Percentiles rank a stretch among this genome's conserved stretches.
These are phyloP conservation scores for Antennarius maculatus DNA, from an alignment of 2,797 vertebrate species.

Conservation along the genomic window DNA sequence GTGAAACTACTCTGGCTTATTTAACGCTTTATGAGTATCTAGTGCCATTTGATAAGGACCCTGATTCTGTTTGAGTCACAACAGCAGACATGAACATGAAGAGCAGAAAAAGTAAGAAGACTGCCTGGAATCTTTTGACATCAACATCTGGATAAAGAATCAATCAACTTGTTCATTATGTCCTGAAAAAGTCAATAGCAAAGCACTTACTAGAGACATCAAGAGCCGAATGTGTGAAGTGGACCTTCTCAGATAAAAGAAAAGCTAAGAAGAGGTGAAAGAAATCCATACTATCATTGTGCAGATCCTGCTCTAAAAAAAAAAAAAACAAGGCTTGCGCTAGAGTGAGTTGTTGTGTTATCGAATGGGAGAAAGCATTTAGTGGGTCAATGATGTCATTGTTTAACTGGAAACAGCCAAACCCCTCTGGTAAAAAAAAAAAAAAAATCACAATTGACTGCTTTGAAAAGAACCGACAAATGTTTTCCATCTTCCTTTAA, in stretches of 20 bases:
- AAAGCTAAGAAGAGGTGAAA: slow-evolving; percentile 51
- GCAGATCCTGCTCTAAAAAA: slow-evolving; percentile 43
- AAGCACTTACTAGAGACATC: slow-evolving; percentile 81
- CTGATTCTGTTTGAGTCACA: slow-evolving; percentile 33
- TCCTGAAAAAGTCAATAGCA: slow-evolving; percentile 11
- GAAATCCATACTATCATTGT: slow-evolving; percentile 68
- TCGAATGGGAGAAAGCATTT: slow-evolving; percentile 50
- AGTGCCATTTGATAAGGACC: slow-evolving; percentile 31
- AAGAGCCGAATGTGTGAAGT: slow-evolving; percentile 47
- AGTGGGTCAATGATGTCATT: slow-evolving; percentile 77
- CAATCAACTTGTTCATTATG: slow-evolving; percentile 27
- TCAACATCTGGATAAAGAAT: slow-evolving; percentile 11
- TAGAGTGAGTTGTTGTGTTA: slow-evolving; percentile 42
- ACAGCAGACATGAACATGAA: slow-evolving; percentile 63
- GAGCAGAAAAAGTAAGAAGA: slow-evolving; percentile 45
- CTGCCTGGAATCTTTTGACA: slow-evolving; percentile 24
- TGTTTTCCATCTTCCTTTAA: not conserved
- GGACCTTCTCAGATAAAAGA: slow-evolving; percentile 55
- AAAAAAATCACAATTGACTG: slow-evolving; percentile 26
- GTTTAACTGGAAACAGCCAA: slow-evolving; percentile 69
- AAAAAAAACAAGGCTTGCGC: slow-evolving; percentile 44
- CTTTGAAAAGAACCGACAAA: not conserved
- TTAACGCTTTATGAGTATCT: slow-evolving; percentile 24
- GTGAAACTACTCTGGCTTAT: slow-evolving; percentile 16
- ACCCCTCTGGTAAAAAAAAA: slow-evolving; percentile 31